Conservation (phyloP, 2,113 vertebrate species). For the Pungitius pungitius region DNA sequence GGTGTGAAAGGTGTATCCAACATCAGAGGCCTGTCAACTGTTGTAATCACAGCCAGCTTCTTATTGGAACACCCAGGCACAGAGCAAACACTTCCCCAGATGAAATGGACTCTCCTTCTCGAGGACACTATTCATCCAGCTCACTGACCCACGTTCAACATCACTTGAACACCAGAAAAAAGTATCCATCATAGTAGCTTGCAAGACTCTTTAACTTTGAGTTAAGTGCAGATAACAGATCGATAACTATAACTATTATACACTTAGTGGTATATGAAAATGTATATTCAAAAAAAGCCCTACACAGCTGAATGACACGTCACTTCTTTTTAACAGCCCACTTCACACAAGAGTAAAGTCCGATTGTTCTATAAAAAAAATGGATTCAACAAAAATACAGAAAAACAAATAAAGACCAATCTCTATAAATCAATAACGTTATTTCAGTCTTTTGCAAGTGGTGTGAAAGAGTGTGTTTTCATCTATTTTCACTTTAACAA, state of each 20-base stretch:
- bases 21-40: conserved; percentile 34
- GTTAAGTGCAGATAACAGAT: neutral
- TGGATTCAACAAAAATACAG: too few relatives aligned
- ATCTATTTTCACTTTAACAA: neutral
- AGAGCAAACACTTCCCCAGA: conserved; percentile 46
- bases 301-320: neutral
- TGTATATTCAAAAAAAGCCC: neutral
- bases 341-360: neutral
- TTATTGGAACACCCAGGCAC: conserved; percentile 50
- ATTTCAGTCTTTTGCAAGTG: neutral
- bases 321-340: neutral
- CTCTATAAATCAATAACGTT: neutral
- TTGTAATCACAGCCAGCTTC: conserved; percentile 59
- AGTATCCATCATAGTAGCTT: neutral
- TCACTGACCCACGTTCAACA: conserved; percentile 75
- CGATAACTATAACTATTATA: too few relatives aligned
- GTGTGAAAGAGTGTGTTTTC: neutral
- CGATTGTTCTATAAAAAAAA: neutral
- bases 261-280: neutral
- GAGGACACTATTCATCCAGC: conserved; percentile 64
- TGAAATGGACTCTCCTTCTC: conserved; percentile 68
- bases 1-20: neutral
- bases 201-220: neutral
- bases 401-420: neutral
- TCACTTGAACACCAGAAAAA: conserved; percentile 35